Base-by-base conservation (phyloP, 2,888 invertebrate genomes). In the Poecilobothrus nobilitatus region DNA sequence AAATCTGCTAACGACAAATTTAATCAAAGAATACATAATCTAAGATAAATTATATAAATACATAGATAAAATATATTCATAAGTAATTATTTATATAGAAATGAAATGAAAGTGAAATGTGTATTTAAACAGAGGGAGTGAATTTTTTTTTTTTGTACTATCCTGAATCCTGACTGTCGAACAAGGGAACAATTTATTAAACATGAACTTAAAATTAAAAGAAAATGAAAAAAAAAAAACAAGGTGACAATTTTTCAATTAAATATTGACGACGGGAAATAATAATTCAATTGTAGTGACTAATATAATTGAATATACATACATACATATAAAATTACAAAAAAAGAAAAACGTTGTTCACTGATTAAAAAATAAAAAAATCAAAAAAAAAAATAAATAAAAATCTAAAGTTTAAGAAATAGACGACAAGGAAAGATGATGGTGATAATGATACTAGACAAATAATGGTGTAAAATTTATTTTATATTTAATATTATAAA, bases 221-320 rank as follows among this genome's bases (percentile, higher is more conserved):
- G n/a, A n/a, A n/a, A n/a, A n/a, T n/a, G 9, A 41, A 8, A 8
- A 41, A 41, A 41, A 41, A 41, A 12, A 12, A 15, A 15, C 2
- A 53, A 53, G 53, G 53, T 53, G 53, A 53, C 18, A 53, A 53
- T 18, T 53, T 53, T 53, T 53, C 53, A 53, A 53, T 53, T 53
- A 53, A 53, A 53, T 53, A 18, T 18, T 37, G 37, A 53, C 53
- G 53, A 53, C 53, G 15, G 18, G 53, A 53, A 53, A 53, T 53
- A 53, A 53, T 53, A 53, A 53, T 53, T 53, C 53, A 53, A 53
- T 53, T 53, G 53, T 53, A 4, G 5, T 6, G 18, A 53, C 15
- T 53, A 18, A n/a, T n/a, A n/a, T 9, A 37, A 37, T 10, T 37
- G 4, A 10, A 37, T 37, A 37, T 37, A 37, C 37, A 37, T 37